phyloP scores from a whole-genome alignment of 2,797 vertebrate species.

The Cynodonichthys magdalenae region DNA sequence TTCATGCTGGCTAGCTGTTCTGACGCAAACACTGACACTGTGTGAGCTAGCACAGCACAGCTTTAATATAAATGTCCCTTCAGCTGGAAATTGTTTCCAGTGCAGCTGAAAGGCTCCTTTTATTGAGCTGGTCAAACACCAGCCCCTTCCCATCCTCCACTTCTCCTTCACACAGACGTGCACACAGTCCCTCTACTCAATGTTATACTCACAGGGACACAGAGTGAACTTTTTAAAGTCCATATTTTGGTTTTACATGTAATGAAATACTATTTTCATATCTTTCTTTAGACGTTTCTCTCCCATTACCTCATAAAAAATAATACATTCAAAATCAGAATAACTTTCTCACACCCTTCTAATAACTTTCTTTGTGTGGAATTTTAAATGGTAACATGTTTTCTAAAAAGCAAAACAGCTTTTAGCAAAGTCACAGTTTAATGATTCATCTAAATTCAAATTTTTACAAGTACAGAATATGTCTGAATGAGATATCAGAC shows the following conservation, averaged over 20 bases:
- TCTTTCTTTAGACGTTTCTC: constrained; percentile 1
- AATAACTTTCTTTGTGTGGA: background rate
- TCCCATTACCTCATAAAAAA: background rate
- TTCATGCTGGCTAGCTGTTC: constrained; percentile 31
- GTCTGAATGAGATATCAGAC: background rate
- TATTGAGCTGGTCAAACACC: constrained; percentile 71
- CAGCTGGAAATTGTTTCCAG: constrained; percentile 80
- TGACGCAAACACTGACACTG: constrained; percentile 23
- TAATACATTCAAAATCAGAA: too few species aligned
- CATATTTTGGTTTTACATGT: constrained; percentile 31
- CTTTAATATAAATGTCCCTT: constrained; percentile 73
- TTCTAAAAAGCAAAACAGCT: too few species aligned
- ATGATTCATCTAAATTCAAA: too few species aligned
- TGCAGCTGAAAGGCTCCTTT: constrained; percentile 77
- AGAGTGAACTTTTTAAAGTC: background rate
- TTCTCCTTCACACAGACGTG: constrained; percentile 23
- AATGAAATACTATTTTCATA: constrained; percentile 28
- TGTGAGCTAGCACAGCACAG: constrained; percentile 34
- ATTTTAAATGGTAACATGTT: background rate
- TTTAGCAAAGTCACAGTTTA: too few species aligned
- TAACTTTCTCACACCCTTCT: background rate
- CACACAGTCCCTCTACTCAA: constrained; percentile 6
- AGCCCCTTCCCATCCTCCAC: constrained; percentile 28
- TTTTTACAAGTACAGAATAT: too few species aligned
- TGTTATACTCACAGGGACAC: constrained; percentile 16